Evolutionary conservation across 2,113 vertebrate species (phyloP), one percentile per base, ranked within the genome.

Genomic region (Urocynchramus pylzowi): DNA sequence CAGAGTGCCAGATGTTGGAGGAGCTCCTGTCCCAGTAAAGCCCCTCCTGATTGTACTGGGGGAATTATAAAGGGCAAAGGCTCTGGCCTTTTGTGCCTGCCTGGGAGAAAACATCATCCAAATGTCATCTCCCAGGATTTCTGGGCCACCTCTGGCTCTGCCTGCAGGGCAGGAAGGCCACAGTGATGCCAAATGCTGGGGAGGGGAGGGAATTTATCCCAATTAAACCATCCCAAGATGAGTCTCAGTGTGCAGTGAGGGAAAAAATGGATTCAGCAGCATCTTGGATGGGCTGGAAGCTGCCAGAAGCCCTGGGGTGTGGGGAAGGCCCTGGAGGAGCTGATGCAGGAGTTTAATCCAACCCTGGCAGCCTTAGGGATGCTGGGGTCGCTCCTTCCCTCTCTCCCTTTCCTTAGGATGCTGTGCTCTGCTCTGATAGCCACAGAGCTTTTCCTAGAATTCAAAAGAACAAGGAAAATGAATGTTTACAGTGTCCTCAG

Each of bases 321-420:
- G 61, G 47, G 49, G 42, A 18, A 6, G 11, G 52, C 3, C 3
- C 22, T 44, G 17, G 69, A 63, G 61, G 50, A 65, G 2, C 64
- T 5, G 24, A 0, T 8, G 35, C 24, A 5, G 68, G 60, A 31
- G 9, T 17, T 30, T 2, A 27, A 7, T 2, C 27, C 39, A 1
- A 0, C 84, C 35, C 92, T 1, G 3, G 26, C 42, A 10, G 7
- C 7, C 26, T 19, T 2, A 1, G 0, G 4, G n/a, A 0, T 1
- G 2, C 42, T n/a, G 16, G 9, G 50, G 1, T 39, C 1, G 0
- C 67, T 42, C 9, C 1, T 88, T 52, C 23, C 73, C 23, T 0
- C 74, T 94, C 67, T 50, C 14, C 79, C 54, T 77, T 84, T 6
- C 92, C 89, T 92, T 63, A 35, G 93, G 86, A 84, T 59, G 91